A percentile compares a stretch with the other conserved stretches of the same genome.
These are phyloP conservation scores for Scelioninae gen. 1 DNA, from an alignment of 2,888 invertebrate species.

Conservation along the genomic window DNA sequence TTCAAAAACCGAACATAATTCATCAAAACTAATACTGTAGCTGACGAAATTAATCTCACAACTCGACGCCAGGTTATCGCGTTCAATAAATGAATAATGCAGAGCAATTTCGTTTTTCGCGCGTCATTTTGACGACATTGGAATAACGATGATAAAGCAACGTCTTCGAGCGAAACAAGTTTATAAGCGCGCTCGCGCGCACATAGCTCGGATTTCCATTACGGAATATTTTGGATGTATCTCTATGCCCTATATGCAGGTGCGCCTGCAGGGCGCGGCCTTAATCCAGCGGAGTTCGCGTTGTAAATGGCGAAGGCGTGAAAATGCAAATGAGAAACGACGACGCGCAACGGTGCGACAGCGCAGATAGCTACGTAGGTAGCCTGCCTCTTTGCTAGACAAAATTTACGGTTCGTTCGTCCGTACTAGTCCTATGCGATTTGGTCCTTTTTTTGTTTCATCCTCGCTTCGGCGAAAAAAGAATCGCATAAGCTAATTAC, in stretches of 20 bases:
- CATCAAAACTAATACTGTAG: constrained; percentile 37
- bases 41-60: constrained; percentile 35
- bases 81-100: constrained; percentile 57
- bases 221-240: constrained; percentile 67
- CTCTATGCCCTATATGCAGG: constrained; percentile 53
- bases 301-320: constrained; percentile 75
- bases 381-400: constrained; percentile 62
- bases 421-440: constrained; percentile 58
- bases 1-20: constrained; percentile 39
- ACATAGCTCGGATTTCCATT: constrained; percentile 62
- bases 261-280: constrained; percentile 69
- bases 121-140: constrained; percentile 43
- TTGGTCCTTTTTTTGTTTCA: constrained; percentile 59
- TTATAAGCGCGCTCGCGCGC: constrained; percentile 43
- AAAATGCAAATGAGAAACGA: constrained; percentile 77
- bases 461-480: constrained; percentile 47
- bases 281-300: constrained; percentile 72
- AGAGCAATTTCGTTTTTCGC: constrained; percentile 52
- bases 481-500: constrained; percentile 60
- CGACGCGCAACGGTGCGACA: constrained; percentile 63
- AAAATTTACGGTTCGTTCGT: constrained; percentile 70
- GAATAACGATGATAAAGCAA: constrained; percentile 49
- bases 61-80: constrained; percentile 40
- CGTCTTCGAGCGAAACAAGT: constrained; percentile 55
- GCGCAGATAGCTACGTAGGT: constrained; percentile 60